These are phyloP conservation scores for Amphimedon queenslandica DNA, from an alignment of 37 sponge, comb jelly and placozoan genomes.

Conservation along the genomic window DNA sequence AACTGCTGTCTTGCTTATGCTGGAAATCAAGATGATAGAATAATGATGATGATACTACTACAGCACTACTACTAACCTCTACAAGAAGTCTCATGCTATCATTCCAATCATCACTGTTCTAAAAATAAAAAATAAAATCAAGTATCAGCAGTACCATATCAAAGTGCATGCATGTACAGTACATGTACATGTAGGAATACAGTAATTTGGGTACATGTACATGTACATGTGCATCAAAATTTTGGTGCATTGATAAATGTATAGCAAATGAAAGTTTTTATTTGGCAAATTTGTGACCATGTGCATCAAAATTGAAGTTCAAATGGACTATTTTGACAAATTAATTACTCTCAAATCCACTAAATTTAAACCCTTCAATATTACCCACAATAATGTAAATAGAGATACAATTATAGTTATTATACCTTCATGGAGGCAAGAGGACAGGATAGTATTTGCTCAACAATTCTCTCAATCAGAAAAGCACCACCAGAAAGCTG, in stretches of 20 bases:
- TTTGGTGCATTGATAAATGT: no score
- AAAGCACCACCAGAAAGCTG: slow-evolving; percentile 17
- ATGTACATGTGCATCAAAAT: no score
- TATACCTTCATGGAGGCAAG: slow-evolving; percentile 14
- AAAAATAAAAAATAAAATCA: neutral
- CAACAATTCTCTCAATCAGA: slow-evolving; percentile 51
- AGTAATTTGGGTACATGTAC: no score
- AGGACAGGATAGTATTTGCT: slow-evolving; percentile 51
- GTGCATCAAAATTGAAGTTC: no score
- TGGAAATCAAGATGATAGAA: neutral
- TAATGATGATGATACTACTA: neutral
- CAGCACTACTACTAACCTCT: neutral
- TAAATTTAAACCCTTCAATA: neutral
- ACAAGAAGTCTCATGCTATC: neutral
- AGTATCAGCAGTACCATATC: neutral
- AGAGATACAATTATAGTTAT: no score
- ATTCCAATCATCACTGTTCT: slow-evolving; percentile 8
- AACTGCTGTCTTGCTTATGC: neutral
- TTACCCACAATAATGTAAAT: no score
- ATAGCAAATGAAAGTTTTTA: no score
- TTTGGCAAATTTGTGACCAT: no score
- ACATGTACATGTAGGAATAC: no score
- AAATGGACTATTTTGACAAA: neutral
- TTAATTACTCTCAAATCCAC: neutral
- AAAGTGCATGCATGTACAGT: no score